Conservation (phyloP, 2,113 vertebrate species). For the Lycaon pictus region DNA sequence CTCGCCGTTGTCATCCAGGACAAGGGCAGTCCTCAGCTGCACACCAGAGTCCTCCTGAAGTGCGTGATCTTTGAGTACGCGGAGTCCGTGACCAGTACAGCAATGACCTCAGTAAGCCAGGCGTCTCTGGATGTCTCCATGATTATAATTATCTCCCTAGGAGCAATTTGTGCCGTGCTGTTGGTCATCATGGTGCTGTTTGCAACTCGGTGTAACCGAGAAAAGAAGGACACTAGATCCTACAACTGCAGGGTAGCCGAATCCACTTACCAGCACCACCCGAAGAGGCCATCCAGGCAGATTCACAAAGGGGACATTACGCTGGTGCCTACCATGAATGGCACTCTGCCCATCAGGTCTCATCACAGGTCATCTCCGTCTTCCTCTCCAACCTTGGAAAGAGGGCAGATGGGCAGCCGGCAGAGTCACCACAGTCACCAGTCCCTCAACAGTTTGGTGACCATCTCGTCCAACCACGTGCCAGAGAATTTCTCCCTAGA, state of each 20-base stretch:
- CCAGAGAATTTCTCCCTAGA: conserved; percentile 96
- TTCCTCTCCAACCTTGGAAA: conserved; percentile 94
- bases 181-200: conserved; percentile 97
- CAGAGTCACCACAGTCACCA: conserved; percentile 98
- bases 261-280: conserved; percentile 97
- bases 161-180: conserved; percentile 94
- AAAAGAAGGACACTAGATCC: conserved; percentile 97
- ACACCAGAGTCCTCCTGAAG: conserved; percentile 92
- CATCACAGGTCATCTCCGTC: conserved; percentile 94
- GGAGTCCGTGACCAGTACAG: conserved; percentile 89
- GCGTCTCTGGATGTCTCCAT: conserved; percentile 93
- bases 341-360: conserved; percentile 94
- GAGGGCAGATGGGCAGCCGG: conserved; percentile 93
- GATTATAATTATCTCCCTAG: conserved; percentile 97
- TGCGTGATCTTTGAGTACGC: conserved; percentile 91
- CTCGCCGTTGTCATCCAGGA: conserved; percentile 94
- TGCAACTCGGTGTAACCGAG: conserved; percentile 94
- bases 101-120: conserved; percentile 88
- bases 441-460: conserved; percentile 98
- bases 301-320: conserved; percentile 99
- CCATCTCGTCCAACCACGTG: conserved; percentile 97
- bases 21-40: conserved; percentile 92
- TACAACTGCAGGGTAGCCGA: conserved; percentile 98
- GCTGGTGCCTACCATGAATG: conserved; percentile 94
- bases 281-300: conserved; percentile 96